phyloP scores from a whole-genome alignment of 2,888 invertebrate genomes.

The Candidula unifasciata region DNA sequence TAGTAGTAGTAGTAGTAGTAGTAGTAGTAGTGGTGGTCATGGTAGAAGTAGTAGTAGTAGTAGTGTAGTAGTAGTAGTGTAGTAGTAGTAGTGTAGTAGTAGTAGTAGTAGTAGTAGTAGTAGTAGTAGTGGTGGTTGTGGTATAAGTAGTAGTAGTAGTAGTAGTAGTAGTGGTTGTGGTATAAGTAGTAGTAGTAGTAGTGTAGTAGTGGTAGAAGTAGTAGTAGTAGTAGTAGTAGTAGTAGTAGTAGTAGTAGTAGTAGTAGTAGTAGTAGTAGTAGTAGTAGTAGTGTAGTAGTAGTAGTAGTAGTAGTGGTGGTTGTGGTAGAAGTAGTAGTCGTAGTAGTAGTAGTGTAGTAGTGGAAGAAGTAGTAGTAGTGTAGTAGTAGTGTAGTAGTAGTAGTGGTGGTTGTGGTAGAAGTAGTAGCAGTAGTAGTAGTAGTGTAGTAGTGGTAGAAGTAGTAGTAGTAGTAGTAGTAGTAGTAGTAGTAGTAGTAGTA shows the following conservation, averaged over 20 bases:
- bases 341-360: background rate
- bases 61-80: slow-evolving; percentile 50
- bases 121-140: slow-evolving; percentile 44
- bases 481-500: background rate
- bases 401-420: background rate
- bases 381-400: background rate
- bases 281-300: background rate
- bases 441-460: background rate
- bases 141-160: slow-evolving; percentile 39
- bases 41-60: no score
- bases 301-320: background rate
- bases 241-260: slow-evolving; percentile 8
- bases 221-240: slow-evolving; percentile 1
- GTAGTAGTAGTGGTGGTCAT: background rate
- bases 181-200: no score
- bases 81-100: slow-evolving; percentile 47
- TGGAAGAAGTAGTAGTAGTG: background rate
- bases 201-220: background rate
- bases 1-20: slow-evolving; percentile 2
- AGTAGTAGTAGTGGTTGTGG: slow-evolving; percentile 39
- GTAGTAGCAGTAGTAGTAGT: background rate
- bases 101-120: slow-evolving; percentile 53
- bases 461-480: no score
- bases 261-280: background rate
- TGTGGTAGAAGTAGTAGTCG: background rate